Evolutionary conservation across 2,797 vertebrate species (phyloP), one percentile per base, ranked within the genome.

Genomic region (Poecile montanus): DNA sequence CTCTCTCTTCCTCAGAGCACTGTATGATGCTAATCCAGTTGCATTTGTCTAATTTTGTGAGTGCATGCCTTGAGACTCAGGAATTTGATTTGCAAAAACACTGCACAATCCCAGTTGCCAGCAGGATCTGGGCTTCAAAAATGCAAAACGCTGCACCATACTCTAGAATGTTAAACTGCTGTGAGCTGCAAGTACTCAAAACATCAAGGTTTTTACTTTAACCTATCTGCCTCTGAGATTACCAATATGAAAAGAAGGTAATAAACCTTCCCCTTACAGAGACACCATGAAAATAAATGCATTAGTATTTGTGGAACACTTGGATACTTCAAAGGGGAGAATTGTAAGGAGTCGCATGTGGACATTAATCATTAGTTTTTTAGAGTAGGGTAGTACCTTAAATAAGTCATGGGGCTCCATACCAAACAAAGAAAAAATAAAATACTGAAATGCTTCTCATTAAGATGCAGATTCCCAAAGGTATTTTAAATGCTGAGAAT

Each of bases 401-500:
- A 94, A 50, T 86, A 90, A 84, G 62, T 88, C 40, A 72, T 26
- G n/a, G 70, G 47, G 5, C 13, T 93, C 66, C 67, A 63, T 25
- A 50, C 26, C 22, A 68, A 90, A 70, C 29, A 70, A 75, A 13
- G 30, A 73, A 40, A 85, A 81, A 88, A 60, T 51, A 70, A 91
- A 93, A 61, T 86, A 84, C 30, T 81, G 73, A 75, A 94, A 73
- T 66, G 32, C 7, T 94, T 40, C 76, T 83, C 62, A 70, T 91
- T 93, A 72, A 94, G 82, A 65, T 29, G 13, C 34, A 67, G 47
- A 84, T 75, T 72, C 82, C 45, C 79, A 89, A 53, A 86, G 58
- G 65, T 78, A 83, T 88, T 94, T 93, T 62, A 93, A 88, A 44
- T 51, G 58, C 47, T 67, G 70, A 88, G 60, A 80, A 58, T 63